Evolutionary conservation across 2,888 invertebrate genomes (phyloP).

Genomic region (Hydrotaea diabolus): DNA sequence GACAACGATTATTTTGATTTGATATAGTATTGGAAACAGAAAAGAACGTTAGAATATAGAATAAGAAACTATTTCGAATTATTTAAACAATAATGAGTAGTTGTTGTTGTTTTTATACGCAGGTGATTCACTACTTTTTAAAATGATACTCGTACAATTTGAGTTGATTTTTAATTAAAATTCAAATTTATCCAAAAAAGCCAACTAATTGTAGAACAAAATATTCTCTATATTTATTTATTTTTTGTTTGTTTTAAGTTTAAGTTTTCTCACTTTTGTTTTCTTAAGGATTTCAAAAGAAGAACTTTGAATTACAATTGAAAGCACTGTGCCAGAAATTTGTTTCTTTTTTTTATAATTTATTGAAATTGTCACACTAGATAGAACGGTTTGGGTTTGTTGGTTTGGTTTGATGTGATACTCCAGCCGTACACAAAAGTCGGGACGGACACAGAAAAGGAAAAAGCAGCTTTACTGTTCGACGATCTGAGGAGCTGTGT

Average conservation of each 20-base stretch:
- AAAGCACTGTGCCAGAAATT: constrained; percentile 49
- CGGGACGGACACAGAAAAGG: constrained; percentile 74
- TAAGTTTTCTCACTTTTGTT: constrained; percentile 51
- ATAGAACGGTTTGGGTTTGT: too few species aligned
- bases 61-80: too few species aligned
- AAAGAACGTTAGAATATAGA: constrained; percentile 58
- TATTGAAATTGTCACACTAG: not conserved
- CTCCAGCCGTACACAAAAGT: constrained; percentile 67
- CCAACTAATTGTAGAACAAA: constrained; percentile 40
- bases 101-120: not conserved
- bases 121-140: constrained; percentile 43
- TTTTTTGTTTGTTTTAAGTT: constrained; percentile 25
- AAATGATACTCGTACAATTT: constrained; percentile 38
- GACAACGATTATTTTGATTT: constrained; percentile 19
- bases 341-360: constrained; percentile 33
- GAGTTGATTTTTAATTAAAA: constrained; percentile 17
- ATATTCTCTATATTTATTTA: too few species aligned
- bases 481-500: constrained; percentile 81
- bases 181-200: not conserved
- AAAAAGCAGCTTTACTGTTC: constrained; percentile 80
- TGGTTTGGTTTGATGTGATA: constrained; percentile 13
- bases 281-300: constrained; percentile 46
- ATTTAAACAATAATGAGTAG: too few species aligned
- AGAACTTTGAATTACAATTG: too few species aligned
- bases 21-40: constrained; percentile 45